A percentile compares a stretch with the other conserved stretches of the same genome.
These are phyloP conservation scores for Conus ventricosus DNA, from an alignment of 1,140 invertebrate species.

Conservation along the genomic window DNA sequence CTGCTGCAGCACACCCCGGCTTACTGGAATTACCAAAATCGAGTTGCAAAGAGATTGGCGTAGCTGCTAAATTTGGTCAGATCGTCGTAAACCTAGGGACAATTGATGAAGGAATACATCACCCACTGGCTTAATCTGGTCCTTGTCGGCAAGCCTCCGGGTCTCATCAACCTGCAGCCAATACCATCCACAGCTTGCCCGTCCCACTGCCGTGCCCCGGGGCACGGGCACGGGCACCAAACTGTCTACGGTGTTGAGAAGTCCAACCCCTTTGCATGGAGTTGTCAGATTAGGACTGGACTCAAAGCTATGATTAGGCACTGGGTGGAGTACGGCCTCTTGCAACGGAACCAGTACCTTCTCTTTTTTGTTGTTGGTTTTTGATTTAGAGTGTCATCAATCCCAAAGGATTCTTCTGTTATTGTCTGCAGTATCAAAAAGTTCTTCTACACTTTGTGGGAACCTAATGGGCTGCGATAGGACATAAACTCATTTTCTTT, in stretches of 20 bases:
- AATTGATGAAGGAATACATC: slow-evolving; percentile 41
- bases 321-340: too few relatives aligned
- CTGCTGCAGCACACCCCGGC: slow-evolving; percentile 1
- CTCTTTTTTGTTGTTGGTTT: too few relatives aligned
- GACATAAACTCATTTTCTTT: too few relatives aligned
- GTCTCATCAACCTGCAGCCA: slow-evolving; percentile 11
- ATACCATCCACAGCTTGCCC: background rate
- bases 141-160: background rate
- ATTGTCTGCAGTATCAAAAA: too few relatives aligned
- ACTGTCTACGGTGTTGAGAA: background rate
- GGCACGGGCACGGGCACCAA: background rate
- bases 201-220: background rate
- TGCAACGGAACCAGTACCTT: too few relatives aligned
- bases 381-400: too few relatives aligned
- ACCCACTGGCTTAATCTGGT: background rate
- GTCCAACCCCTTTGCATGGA: too few relatives aligned
- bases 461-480: too few relatives aligned
- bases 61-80: slow-evolving; percentile 37
- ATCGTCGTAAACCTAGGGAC: slow-evolving; percentile 33
- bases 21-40: slow-evolving; percentile 37
- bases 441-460: too few relatives aligned
- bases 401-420: too few relatives aligned
- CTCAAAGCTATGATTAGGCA: background rate
- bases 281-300: background rate
- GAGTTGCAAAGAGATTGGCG: slow-evolving; percentile 42